Conservation (phyloP, 2,888 invertebrate genomes). For the Drosophila pseudotalamancana region DNA sequence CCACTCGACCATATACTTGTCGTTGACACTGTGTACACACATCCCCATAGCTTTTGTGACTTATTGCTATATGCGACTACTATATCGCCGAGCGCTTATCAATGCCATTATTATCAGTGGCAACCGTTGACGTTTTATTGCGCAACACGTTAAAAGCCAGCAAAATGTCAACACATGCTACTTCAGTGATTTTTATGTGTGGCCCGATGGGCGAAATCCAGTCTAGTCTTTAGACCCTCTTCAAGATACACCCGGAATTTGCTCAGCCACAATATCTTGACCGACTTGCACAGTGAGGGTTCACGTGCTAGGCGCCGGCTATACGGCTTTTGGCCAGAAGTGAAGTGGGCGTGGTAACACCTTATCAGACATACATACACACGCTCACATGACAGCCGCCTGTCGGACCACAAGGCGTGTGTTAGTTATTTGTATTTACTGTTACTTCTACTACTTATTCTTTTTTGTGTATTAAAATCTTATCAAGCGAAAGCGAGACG, state of each 20-base stretch:
- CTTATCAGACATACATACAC: conserved; percentile 20
- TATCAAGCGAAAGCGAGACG: too few species aligned
- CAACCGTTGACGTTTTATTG: conserved; percentile 52
- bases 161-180: conserved; percentile 34
- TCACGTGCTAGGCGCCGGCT: background rate
- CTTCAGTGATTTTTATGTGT: conserved; percentile 44
- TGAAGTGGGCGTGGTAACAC: background rate
- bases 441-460: background rate
- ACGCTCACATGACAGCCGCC: background rate
- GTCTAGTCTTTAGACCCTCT: background rate
- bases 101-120: conserved; percentile 52
- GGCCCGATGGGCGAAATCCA: conserved; percentile 12
- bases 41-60: conserved; percentile 4
- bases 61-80: background rate
- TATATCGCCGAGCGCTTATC: conserved; percentile 50
- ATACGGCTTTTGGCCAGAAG: conserved; percentile 3
- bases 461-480: too few species aligned
- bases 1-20: background rate
- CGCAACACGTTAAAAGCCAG: conserved; percentile 50
- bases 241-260: conserved; percentile 8
- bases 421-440: background rate
- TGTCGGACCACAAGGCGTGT: too few species aligned
- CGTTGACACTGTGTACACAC: background rate
- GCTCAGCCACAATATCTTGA: background rate
- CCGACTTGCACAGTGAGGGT: conserved; percentile 7